These are phyloP conservation scores for Aphidius colemani DNA, from an alignment of 2,888 invertebrate species.

Conservation along the genomic window DNA sequence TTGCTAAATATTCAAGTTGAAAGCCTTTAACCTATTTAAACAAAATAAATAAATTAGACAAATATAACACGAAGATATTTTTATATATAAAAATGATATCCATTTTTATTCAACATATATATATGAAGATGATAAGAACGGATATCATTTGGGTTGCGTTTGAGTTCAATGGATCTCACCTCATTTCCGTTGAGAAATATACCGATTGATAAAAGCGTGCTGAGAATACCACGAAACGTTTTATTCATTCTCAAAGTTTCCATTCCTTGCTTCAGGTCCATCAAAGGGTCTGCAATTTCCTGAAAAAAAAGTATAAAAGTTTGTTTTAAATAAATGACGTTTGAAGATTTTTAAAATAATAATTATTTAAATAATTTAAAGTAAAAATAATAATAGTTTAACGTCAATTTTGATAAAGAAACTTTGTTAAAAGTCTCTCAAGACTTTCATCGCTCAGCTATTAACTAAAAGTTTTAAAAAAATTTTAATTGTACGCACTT, in stretches of 20 bases:
- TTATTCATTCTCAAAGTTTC: conserved; percentile 88
- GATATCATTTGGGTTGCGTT: conserved; percentile 53
- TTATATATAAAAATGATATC: not conserved
- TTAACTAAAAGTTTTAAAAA: not conserved
- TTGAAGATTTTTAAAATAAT: not conserved
- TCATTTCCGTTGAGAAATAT: conserved; percentile 93
- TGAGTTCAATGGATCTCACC: conserved; percentile 49
- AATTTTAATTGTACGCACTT: conserved; percentile 61
- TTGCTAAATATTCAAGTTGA: conserved; percentile 94
- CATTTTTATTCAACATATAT: not conserved
- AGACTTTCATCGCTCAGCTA: conserved; percentile 18
- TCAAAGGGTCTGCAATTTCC: conserved; percentile 98
- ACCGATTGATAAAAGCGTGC: conserved; percentile 91
- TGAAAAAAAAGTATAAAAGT: conserved; percentile 51
- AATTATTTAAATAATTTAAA: not conserved
- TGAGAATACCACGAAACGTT: conserved; percentile 93
- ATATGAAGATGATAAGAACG: conserved; percentile 35
- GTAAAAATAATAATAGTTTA: no score
- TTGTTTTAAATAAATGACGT: not conserved
- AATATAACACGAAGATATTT: not conserved
- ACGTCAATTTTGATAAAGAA: conserved; percentile 4
- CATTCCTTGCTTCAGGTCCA: conserved; percentile 97
- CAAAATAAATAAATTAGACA: not conserved
- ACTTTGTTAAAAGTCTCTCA: conserved; percentile 14
- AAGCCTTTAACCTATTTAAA: conserved; percentile 83